A percentile compares a stretch with the other conserved stretches of the same genome.
Evolutionary conservation across 2,797 vertebrate genomes (phyloP).

Genomic region (Clarias platycephalus): DNA sequence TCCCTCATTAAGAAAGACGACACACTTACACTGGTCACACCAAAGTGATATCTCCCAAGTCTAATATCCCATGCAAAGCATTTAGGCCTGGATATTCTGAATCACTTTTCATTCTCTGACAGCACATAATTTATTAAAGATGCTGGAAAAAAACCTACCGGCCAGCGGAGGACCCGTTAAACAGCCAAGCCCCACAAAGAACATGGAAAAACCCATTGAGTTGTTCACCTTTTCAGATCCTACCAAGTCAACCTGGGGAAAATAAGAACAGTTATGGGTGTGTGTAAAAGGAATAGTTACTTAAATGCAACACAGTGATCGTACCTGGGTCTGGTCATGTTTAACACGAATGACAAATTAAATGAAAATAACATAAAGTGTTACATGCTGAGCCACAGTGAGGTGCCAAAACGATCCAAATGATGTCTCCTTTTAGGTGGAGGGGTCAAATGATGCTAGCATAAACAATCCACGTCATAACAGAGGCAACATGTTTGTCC

Average conservation of each 20-base stretch:
- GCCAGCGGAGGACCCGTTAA: conserved; percentile 88
- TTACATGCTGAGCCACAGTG: neutral
- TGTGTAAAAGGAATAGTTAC: neutral
- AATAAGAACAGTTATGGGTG: conserved; percentile 19
- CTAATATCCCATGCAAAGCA: neutral
- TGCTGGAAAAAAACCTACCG: conserved; percentile 70
- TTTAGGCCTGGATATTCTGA: neutral
- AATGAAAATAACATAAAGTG: neutral
- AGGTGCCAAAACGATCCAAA: neutral
- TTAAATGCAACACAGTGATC: neutral
- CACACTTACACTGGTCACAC: conserved; percentile 5
- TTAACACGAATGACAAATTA: too few species aligned
- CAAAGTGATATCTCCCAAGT: neutral
- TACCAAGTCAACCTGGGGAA: conserved; percentile 84
- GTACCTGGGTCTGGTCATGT: neutral
- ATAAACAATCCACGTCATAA: neutral
- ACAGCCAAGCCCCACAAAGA: conserved; percentile 87
- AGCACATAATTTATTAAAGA: neutral
- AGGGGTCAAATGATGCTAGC: neutral
- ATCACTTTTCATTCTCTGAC: conserved; percentile 13
- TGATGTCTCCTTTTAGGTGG: neutral
- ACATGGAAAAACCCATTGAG: conserved; percentile 87
- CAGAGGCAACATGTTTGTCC: neutral
- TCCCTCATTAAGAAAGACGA: conserved; percentile 4
- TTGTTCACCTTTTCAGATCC: conserved; percentile 81